A percentile compares a stretch with the other conserved stretches of the same genome.
Evolutionary conservation across 1,140 invertebrate genomes (phyloP).

Genomic region (Hyles vespertilio): DNA sequence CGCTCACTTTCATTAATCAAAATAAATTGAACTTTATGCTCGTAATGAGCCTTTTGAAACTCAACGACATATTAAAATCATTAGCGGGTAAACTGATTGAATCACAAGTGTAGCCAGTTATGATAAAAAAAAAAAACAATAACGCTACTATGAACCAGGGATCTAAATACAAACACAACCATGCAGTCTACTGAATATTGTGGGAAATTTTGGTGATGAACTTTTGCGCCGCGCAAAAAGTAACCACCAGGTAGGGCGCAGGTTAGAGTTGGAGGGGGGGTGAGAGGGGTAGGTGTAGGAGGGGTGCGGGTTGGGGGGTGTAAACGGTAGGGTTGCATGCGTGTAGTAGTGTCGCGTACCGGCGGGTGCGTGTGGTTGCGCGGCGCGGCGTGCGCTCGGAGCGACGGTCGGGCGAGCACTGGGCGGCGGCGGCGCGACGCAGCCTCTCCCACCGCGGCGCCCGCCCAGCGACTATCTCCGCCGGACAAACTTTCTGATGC

Average conservation of each 20-base stretch:
- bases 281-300: slow-evolving; percentile 5
- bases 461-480: slow-evolving; percentile 39
- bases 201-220: slow-evolving; percentile 13
- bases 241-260: slow-evolving; percentile 45
- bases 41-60: no score
- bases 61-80: no score
- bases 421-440: slow-evolving; percentile 41
- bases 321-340: slow-evolving; percentile 33
- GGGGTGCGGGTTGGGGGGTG: slow-evolving; percentile 4
- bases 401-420: slow-evolving; percentile 58
- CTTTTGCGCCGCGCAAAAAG: slow-evolving; percentile 51
- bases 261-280: slow-evolving; percentile 20
- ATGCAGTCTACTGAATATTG: background rate
- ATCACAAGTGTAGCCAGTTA: no score
- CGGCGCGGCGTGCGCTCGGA: slow-evolving; percentile 60
- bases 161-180: no score
- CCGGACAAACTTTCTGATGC: slow-evolving; percentile 30
- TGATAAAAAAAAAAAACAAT: no score
- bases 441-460: slow-evolving; percentile 45
- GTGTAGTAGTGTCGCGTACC: slow-evolving; percentile 55
- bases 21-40: no score
- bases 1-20: no score
- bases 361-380: slow-evolving; percentile 54
- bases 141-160: no score
- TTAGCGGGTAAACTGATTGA: no score